Conservation (phyloP, 2,113 vertebrate genomes). For the Neoarius graeffei region DNA sequence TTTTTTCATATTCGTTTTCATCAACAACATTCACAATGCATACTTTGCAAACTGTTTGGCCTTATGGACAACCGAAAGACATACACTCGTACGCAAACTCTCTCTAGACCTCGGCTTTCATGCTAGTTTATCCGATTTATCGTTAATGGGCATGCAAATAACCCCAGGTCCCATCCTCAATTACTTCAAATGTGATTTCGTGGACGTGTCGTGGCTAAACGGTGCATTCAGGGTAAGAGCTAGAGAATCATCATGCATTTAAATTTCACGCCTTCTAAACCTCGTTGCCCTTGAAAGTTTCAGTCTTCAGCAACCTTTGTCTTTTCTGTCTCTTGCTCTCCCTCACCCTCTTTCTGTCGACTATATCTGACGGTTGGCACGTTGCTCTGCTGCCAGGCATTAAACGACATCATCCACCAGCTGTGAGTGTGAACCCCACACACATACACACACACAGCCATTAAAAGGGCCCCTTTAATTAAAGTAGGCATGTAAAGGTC, state of each 20-base stretch:
- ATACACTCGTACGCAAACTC: neutral
- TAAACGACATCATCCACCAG: conserved; percentile 48
- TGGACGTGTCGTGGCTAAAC: conserved; percentile 52
- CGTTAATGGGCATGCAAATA: conserved; percentile 65
- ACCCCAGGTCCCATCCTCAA: conserved; percentile 56
- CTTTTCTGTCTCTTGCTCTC: neutral
- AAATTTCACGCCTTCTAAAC: conserved; percentile 53
- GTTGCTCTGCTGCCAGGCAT: conserved; percentile 29
- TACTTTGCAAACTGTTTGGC: neutral
- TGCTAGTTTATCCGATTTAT: conserved; percentile 61
- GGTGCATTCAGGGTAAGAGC: conserved; percentile 23
- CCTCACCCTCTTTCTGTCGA: neutral
- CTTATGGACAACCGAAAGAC: neutral
- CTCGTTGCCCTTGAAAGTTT: conserved; percentile 56
- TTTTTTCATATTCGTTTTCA: neutral
- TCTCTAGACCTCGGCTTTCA: conserved; percentile 55
- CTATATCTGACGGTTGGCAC: conserved; percentile 34
- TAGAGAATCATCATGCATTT: conserved; percentile 15
- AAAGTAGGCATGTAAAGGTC: conserved; percentile 68
- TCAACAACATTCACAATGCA: no score
- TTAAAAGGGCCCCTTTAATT: conserved; percentile 63
- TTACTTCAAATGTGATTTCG: conserved; percentile 56
- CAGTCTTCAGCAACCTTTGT: neutral
- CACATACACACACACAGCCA: conserved; percentile 37
- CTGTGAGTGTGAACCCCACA: conserved; percentile 30